Evolutionary conservation across 1,140 invertebrate genomes (phyloP), one percentile per base, ranked within the genome.

Genomic region (Drosophila arawakana): DNA sequence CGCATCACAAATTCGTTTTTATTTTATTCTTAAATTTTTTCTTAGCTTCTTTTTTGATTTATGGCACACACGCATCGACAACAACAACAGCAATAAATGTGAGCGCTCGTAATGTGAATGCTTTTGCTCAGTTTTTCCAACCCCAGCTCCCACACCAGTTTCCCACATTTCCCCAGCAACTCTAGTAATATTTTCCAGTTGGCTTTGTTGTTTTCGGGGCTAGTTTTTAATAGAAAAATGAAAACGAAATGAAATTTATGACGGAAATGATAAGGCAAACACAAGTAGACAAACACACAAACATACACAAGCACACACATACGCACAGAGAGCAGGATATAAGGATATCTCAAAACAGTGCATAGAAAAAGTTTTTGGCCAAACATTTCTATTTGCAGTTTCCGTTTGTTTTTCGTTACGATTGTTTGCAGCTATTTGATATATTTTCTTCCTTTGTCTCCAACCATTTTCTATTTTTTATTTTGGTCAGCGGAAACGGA

Each of bases 141-240:
- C 21, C 10, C 46, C 21, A 39, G n/a, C 49, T 69, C 30, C 6
- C 13, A 39, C 52, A 9, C 37, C 15, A 5, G 7, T 30, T 18
- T 50, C 34, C 11, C 35, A 47, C 0, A 47, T 60, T 61, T 39
- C 59, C 37, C 49, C 21, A 43, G 46, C 50, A 21, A 39, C 18
- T 50, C 47, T n/a, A 6, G 44, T 11, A 62, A 35, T 35, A 50
- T 68, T 60, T 61, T 39, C 25, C 67, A 65, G 43, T 50, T 39
- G 59, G 69, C 46, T 43, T 67, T 73, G 60, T 76, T 75, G 58
- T 25, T 61, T 11, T 5, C 34, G 41, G 67, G 50, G 68, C 76
- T 88, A 88, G 84, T 88, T 88, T 88, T 88, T 88, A 88, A 88
- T 88, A 88, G 83, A 88, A 88, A 88, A 75, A 89, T 88, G 89